Evolutionary conservation across 2,888 invertebrate genomes (phyloP).

Genomic region (Stenotaenia linearis): DNA sequence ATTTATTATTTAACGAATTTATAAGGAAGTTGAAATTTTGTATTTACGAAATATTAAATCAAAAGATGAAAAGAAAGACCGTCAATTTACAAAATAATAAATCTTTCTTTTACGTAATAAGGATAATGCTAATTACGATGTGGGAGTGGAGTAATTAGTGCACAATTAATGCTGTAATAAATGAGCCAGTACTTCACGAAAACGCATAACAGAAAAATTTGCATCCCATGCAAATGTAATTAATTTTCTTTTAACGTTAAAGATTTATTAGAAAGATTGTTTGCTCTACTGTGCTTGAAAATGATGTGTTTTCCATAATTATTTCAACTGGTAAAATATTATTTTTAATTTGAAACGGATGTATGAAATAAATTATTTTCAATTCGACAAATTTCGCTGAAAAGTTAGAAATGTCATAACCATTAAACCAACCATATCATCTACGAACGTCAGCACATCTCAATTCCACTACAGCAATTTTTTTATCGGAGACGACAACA

Average conservation of each 20-base stretch:
- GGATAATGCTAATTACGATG: conserved; percentile 7
- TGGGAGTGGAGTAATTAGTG: conserved; percentile 29
- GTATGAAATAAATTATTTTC: neutral
- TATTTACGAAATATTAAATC: neutral
- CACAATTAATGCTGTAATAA: conserved; percentile 27
- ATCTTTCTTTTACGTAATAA: neutral
- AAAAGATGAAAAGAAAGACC: neutral
- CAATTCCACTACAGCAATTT: neutral
- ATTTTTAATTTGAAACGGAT: neutral
- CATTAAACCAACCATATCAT: neutral
- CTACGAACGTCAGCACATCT: neutral
- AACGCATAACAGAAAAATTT: neutral
- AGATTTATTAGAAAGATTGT: conserved; percentile 14
- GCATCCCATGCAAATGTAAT: conserved; percentile 27
- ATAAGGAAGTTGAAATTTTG: too few relatives aligned
- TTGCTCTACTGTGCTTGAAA: neutral
- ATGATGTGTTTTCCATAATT: neutral
- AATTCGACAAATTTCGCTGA: neutral
- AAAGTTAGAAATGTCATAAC: neutral
- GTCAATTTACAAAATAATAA: neutral
- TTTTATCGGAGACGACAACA: neutral
- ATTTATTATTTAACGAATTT: too few relatives aligned
- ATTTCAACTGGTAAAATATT: neutral
- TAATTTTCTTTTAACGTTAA: neutral
- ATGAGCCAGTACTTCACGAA: conserved; percentile 1